These are phyloP conservation scores for Planiliza haematocheilus DNA, from an alignment of 2,113 vertebrate species.

Conservation along the genomic window DNA sequence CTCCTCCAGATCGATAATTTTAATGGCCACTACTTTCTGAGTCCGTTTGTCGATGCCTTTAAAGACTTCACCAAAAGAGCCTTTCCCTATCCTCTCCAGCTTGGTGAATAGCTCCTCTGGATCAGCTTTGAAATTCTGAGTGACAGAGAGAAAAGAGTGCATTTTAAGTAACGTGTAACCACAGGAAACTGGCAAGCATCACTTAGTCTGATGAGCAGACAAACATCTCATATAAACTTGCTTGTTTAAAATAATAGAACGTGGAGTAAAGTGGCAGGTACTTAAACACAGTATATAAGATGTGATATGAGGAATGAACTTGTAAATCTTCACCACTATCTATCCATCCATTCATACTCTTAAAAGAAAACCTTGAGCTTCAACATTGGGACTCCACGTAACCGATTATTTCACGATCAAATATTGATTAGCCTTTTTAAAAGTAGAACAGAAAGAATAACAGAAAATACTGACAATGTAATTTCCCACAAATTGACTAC, in stretches of 20 bases:
- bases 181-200: background rate
- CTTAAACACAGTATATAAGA: background rate
- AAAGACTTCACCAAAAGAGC: constrained; percentile 98
- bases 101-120: constrained; percentile 97
- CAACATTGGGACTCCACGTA: too few species aligned
- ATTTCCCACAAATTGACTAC: too few species aligned
- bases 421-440: too few species aligned
- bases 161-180: background rate
- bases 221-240: background rate
- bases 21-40: constrained; percentile 98
- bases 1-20: constrained; percentile 99
- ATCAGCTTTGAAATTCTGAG: constrained; percentile 91
- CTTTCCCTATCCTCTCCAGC: constrained; percentile 96
- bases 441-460: too few species aligned
- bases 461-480: too few species aligned
- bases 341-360: too few species aligned
- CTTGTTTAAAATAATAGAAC: background rate
- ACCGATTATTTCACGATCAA: too few species aligned
- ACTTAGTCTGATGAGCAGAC: background rate
- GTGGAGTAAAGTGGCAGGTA: background rate
- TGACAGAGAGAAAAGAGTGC: constrained; percentile 26
- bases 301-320: background rate
- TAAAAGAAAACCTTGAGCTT: too few species aligned
- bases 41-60: constrained; percentile 99
- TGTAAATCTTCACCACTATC: background rate